Percentiles rank a stretch among this genome's conserved stretches.
These are phyloP conservation scores for Artemia sinica DNA, from an alignment of 2,888 invertebrate genomes.

Conservation along the genomic window DNA sequence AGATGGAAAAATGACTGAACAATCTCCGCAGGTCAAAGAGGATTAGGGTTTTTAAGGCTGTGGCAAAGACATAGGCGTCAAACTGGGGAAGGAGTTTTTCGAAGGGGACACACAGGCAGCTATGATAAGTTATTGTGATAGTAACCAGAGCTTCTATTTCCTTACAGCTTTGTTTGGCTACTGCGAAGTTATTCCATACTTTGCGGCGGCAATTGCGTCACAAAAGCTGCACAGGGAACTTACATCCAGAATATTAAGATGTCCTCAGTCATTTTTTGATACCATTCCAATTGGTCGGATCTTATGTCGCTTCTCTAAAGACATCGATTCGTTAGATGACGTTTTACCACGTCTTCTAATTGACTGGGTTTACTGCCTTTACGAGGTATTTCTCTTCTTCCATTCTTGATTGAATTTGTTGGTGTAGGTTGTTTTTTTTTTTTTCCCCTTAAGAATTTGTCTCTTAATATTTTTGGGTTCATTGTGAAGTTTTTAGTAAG, in stretches of 20 bases:
- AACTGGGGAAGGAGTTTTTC: too few species aligned
- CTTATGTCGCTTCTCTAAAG: slow-evolving; percentile 53
- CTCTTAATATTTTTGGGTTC: not conserved
- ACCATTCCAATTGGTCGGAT: slow-evolving; percentile 38
- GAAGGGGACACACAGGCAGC: too few species aligned
- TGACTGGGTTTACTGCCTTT: slow-evolving; percentile 50
- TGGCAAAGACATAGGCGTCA: too few species aligned
- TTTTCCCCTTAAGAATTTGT: not conserved
- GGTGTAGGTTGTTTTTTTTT: not conserved
- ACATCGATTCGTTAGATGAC: slow-evolving; percentile 52
- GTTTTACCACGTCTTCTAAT: slow-evolving; percentile 46
- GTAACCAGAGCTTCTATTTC: slow-evolving; percentile 9
- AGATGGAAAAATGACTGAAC: too few species aligned
- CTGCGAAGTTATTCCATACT: slow-evolving; percentile 46
- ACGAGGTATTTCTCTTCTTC: slow-evolving; percentile 41
- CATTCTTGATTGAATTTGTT: not conserved
- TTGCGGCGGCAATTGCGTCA: slow-evolving; percentile 38
- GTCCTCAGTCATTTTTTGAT: slow-evolving; percentile 38
- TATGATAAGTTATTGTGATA: too few species aligned
- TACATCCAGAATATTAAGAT: slow-evolving; percentile 34
- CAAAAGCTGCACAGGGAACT: slow-evolving; percentile 35
- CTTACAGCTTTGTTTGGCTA: slow-evolving; percentile 49
- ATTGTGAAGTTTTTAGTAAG: not conserved
- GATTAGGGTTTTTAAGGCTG: too few species aligned
- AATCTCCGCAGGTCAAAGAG: too few species aligned